Conservation (phyloP, 2,797 vertebrate genomes). For the Mormyrops attenuatus region DNA sequence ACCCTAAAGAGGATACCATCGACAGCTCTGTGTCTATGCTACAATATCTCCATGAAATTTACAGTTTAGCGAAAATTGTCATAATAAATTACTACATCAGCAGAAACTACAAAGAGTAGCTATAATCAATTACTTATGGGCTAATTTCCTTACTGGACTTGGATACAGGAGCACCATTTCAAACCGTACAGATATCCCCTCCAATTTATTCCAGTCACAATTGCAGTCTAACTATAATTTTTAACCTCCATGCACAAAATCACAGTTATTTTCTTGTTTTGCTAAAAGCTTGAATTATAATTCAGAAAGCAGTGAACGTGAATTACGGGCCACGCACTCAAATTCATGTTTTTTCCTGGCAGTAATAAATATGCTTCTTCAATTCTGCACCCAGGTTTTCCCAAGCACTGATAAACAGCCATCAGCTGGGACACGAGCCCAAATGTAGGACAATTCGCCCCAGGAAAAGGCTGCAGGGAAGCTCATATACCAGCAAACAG, state of each 20-base stretch:
- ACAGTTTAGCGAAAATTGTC: neutral
- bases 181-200: neutral
- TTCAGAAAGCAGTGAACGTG: neutral
- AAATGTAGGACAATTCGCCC: neutral
- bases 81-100: neutral
- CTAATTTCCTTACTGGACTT: neutral
- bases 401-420: neutral
- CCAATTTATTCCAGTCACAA: neutral
- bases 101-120: neutral
- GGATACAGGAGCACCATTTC: neutral
- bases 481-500: neutral
- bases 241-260: neutral
- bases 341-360: neutral
- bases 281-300: neutral
- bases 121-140: neutral
- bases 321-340: neutral
- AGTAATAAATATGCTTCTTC: neutral
- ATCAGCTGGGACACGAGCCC: neutral
- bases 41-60: neutral
- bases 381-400: neutral
- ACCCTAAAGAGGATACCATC: neutral
- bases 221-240: neutral
- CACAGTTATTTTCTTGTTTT: neutral
- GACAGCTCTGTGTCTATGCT: neutral
- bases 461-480: neutral